phyloP scores from a whole-genome alignment of 37 sponge, comb jelly and placozoan genomes.

The Axinella damicornis region DNA sequence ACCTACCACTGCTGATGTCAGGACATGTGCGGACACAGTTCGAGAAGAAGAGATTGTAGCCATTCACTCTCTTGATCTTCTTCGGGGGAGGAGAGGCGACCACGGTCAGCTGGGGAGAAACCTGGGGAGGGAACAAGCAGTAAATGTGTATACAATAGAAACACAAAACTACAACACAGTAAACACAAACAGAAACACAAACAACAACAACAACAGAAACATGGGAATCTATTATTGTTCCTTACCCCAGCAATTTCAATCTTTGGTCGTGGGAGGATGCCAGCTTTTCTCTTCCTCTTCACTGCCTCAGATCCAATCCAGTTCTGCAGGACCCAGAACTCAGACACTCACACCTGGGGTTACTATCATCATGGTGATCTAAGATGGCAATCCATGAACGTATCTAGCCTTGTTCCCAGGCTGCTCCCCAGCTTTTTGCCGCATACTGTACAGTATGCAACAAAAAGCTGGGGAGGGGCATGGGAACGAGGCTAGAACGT shows the following conservation, averaged over 20 bases:
- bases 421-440: too few relatives aligned
- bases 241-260: conserved; percentile 76
- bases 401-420: too few relatives aligned
- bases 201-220: too few relatives aligned
- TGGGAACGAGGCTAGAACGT: too few relatives aligned
- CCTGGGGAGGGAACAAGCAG: background rate
- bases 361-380: too few relatives aligned
- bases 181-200: background rate
- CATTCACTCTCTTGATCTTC: conserved; percentile 74
- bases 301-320: conserved; percentile 95
- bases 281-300: conserved; percentile 88
- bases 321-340: conserved; percentile 60
- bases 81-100: conserved; percentile 58
- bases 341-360: too few relatives aligned
- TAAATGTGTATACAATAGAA: too few relatives aligned
- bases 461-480: too few relatives aligned
- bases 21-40: conserved; percentile 57
- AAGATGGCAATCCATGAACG: too few relatives aligned
- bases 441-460: too few relatives aligned
- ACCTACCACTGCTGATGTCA: conserved; percentile 63
- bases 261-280: conserved; percentile 83
- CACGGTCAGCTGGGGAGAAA: conserved; percentile 32
- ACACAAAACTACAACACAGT: background rate
- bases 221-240: too few relatives aligned
- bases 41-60: conserved; percentile 87